phyloP scores from a whole-genome alignment of 1,140 invertebrate species.

The Scaptomyza hsui region DNA sequence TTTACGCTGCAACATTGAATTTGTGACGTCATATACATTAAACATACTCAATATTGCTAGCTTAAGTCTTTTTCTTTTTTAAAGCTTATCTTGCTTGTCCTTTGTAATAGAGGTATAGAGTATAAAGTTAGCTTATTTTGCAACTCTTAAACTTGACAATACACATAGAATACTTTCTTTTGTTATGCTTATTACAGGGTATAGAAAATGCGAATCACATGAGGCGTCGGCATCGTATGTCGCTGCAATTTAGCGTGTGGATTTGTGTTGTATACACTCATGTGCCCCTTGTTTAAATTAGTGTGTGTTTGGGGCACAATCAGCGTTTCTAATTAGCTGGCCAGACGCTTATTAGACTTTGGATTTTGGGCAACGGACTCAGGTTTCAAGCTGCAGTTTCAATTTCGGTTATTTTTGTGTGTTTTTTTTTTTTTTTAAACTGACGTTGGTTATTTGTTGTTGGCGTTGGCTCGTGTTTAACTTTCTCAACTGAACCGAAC shows the following conservation, averaged over 20 bases:
- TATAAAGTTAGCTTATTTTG: no score
- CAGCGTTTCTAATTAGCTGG: slow-evolving; percentile 66
- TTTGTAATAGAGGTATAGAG: no score
- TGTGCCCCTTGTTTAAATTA: slow-evolving; percentile 1
- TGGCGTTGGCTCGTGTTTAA: slow-evolving; percentile 5
- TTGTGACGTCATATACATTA: no score
- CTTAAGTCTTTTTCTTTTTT: no score
- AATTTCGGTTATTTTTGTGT: slow-evolving; percentile 20
- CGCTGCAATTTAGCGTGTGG: slow-evolving; percentile 43
- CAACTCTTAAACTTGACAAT: no score
- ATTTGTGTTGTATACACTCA: slow-evolving; percentile 7
- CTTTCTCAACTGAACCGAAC: slow-evolving; percentile 42
- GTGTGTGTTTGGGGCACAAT: slow-evolving; percentile 44
- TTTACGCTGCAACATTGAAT: no score
- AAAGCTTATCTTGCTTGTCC: no score
- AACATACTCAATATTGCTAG: no score
- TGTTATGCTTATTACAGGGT: slow-evolving; percentile 15
- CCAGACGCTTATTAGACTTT: slow-evolving; percentile 67
- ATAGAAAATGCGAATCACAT: slow-evolving; percentile 20
- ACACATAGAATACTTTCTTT: no score
- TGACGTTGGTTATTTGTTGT: slow-evolving; percentile 18
- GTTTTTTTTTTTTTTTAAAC: slow-evolving; percentile 5
- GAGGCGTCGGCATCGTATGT: slow-evolving; percentile 27
- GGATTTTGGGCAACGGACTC: slow-evolving; percentile 43
- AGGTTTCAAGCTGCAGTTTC: slow-evolving; percentile 41